phyloP scores from a whole-genome alignment of 2,888 invertebrate genomes.

The Xylocampa areola region DNA sequence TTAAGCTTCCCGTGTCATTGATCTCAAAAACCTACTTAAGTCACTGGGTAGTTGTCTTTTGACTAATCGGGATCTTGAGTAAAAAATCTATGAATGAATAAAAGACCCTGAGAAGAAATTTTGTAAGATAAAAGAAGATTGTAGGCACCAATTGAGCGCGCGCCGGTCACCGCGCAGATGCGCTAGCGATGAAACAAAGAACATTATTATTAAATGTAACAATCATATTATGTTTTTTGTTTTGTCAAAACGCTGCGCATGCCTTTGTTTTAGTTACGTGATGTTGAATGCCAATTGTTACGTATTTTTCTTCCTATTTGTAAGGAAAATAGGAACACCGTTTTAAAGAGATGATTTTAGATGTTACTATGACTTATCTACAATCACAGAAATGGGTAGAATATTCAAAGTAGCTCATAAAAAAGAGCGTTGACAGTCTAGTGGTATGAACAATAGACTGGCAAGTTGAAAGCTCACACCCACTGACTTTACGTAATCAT shows the following conservation, averaged over 20 bases:
- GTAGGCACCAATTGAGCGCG: constrained; percentile 1
- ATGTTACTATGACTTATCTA: no score
- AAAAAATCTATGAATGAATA: constrained; percentile 6
- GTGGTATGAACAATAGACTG: no score
- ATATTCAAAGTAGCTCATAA: no score
- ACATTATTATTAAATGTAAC: constrained; percentile 24
- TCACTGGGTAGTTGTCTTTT: neutral
- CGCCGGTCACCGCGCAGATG: constrained; percentile 1
- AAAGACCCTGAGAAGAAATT: constrained; percentile 9
- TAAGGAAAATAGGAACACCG: no score
- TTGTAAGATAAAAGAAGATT: constrained; percentile 11
- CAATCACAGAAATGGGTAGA: no score
- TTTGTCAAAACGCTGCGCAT: constrained; percentile 14
- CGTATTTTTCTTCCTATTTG: neutral
- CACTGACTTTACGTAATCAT: no score
- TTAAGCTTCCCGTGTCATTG: constrained; percentile 15
- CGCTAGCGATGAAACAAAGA: constrained; percentile 30
- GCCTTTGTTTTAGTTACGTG: constrained; percentile 17
- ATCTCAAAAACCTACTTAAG: constrained; percentile 6
- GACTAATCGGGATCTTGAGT: constrained; percentile 16
- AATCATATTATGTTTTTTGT: constrained; percentile 24
- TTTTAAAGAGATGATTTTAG: no score
- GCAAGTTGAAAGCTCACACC: no score
- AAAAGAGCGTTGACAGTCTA: no score
- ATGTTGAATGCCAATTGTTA: neutral